A percentile compares a stretch with the other conserved stretches of the same genome.
phyloP scores from a whole-genome alignment of 2,113 vertebrate genomes.

The Sebastes fasciatus region DNA sequence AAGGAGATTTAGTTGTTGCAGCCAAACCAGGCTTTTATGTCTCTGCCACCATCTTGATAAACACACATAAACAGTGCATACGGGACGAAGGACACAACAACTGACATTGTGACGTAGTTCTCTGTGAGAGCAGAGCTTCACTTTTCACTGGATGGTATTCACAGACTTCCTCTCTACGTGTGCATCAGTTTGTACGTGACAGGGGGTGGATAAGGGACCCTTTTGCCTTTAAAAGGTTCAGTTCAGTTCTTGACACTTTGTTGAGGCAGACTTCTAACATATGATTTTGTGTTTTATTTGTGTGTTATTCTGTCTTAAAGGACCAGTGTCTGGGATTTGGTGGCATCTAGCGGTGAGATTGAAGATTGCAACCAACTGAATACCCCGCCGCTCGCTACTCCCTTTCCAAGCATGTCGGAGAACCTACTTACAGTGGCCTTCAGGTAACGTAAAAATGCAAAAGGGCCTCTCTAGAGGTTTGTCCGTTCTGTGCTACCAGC shows the following conservation, averaged over 20 bases:
- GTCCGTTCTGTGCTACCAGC: background rate
- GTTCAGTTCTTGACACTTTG: background rate
- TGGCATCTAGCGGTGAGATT: background rate
- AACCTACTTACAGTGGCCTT: background rate
- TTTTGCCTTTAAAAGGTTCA: constrained; percentile 1
- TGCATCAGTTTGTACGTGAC: constrained; percentile 27
- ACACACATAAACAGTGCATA: constrained; percentile 65
- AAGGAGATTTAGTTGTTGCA: constrained; percentile 53
- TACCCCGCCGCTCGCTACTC: background rate
- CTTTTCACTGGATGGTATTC: constrained; percentile 20
- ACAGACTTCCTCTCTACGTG: constrained; percentile 53
- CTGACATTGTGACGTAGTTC: constrained; percentile 49
- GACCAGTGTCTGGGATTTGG: background rate
- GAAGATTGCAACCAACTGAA: background rate
- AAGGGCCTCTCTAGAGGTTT: background rate
- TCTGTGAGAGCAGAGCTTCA: constrained; percentile 52
- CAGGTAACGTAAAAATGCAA: background rate
- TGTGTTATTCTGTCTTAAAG: background rate
- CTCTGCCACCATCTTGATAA: constrained; percentile 74
- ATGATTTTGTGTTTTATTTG: background rate
- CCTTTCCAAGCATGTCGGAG: background rate
- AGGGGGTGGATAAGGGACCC: constrained; percentile 25
- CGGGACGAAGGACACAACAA: constrained; percentile 64
- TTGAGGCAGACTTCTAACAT: background rate
- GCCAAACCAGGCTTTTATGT: constrained; percentile 54